Conservation (phyloP, 2,113 vertebrate genomes). For the Myanophis thanlyinensis region DNA sequence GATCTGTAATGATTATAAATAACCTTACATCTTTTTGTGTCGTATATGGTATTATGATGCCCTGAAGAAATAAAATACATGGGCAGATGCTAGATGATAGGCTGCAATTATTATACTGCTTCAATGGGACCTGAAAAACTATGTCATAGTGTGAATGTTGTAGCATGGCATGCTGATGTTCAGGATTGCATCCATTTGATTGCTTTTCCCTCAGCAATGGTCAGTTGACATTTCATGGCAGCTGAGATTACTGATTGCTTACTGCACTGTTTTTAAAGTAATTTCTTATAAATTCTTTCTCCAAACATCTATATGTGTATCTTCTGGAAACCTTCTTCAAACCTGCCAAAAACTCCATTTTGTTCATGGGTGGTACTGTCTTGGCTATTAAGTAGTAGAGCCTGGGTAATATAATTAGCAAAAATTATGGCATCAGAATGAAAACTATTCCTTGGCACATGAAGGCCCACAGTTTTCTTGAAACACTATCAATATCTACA, state of each 20-base stretch:
- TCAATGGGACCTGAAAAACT: neutral
- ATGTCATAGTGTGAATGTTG: neutral
- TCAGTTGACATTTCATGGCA: neutral
- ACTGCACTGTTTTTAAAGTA: neutral
- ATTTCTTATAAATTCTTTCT: neutral
- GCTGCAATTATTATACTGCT: neutral
- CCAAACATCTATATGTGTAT: neutral
- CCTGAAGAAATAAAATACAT: neutral
- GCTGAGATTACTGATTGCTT: neutral
- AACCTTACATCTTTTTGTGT: neutral
- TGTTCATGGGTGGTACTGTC: neutral
- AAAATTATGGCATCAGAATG: neutral
- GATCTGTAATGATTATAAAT: neutral
- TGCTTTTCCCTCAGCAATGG: neutral
- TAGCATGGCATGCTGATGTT: neutral
- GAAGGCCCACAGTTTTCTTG: neutral
- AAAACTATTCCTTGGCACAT: neutral
- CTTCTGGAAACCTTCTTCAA: neutral
- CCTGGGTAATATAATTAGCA: neutral
- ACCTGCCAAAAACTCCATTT: neutral
- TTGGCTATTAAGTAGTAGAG: neutral
- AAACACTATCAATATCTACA: neutral
- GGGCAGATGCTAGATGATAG: neutral
- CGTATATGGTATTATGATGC: neutral
- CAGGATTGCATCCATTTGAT: neutral